A percentile compares a stretch with the other conserved stretches of the same genome.
Evolutionary conservation across 2,888 invertebrate genomes (phyloP).

Genomic region (Ormyrus pomaceus): DNA sequence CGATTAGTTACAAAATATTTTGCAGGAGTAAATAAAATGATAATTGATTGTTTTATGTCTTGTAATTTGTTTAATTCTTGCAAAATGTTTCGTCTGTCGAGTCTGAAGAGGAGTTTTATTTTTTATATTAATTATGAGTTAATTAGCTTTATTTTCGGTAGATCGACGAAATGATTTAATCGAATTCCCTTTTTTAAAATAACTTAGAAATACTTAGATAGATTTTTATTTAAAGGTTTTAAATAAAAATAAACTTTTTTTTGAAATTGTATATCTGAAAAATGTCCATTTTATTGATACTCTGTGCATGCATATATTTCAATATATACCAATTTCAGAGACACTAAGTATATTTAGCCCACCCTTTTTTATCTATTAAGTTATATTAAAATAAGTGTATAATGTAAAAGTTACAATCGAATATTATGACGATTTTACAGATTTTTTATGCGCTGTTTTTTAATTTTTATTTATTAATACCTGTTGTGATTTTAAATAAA

Average conservation of each 20-base stretch:
- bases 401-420: constrained; percentile 9
- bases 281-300: too few relatives aligned
- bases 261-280: too few relatives aligned
- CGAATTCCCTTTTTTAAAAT: too few relatives aligned
- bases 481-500: constrained; percentile 50
- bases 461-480: constrained; percentile 17
- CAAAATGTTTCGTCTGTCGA: constrained; percentile 60
- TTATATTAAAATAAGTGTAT: background rate
- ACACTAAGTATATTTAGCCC: too few relatives aligned
- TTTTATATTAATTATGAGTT: constrained; percentile 35
- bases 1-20: constrained; percentile 62
- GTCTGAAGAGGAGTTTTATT: constrained; percentile 50
- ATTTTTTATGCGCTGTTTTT: constrained; percentile 7
- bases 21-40: constrained; percentile 48
- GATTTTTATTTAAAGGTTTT: too few relatives aligned
- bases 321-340: too few relatives aligned
- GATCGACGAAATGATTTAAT: too few relatives aligned
- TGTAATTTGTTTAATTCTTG: constrained; percentile 27
- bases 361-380: too few relatives aligned
- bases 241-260: too few relatives aligned
- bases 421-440: constrained; percentile 1
- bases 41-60: background rate
- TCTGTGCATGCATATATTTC: too few relatives aligned
- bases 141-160: constrained; percentile 37
- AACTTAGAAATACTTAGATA: too few relatives aligned